Evolutionary conservation across 2,888 invertebrate species (phyloP).

Genomic region (Apotomis betuletana): DNA sequence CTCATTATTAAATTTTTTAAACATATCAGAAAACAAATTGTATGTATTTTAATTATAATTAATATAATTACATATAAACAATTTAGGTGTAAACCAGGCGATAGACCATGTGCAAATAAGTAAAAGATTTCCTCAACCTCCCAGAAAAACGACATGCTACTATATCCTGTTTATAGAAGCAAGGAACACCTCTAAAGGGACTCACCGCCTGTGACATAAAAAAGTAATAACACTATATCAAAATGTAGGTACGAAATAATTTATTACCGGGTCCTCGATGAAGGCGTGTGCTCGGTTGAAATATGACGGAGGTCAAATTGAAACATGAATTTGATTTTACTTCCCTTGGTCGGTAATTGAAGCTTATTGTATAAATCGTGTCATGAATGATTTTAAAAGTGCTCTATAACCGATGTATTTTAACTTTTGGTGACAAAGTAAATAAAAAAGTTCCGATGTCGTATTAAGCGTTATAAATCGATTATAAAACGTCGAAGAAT

Average conservation of each 20-base stretch:
- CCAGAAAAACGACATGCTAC: not conserved
- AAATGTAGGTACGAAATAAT: constrained; percentile 34
- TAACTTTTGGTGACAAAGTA: too few species aligned
- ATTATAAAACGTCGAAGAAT: too few species aligned
- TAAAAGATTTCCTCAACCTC: not conserved
- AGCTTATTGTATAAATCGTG: not conserved
- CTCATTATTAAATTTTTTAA: too few species aligned
- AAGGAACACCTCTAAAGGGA: constrained; percentile 30
- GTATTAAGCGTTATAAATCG: too few species aligned
- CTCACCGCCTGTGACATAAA: constrained; percentile 34
- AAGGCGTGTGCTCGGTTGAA: constrained; percentile 19
- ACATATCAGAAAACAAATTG: too few species aligned
- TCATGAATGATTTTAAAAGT: not conserved
- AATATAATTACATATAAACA: too few species aligned
- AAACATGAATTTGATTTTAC: constrained; percentile 15
- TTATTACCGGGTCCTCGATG: constrained; percentile 35
- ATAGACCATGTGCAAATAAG: not conserved
- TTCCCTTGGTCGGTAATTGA: not conserved
- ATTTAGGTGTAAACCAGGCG: too few species aligned
- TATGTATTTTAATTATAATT: too few species aligned
- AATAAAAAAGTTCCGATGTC: too few species aligned
- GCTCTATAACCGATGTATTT: too few species aligned
- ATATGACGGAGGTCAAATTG: constrained; percentile 26
- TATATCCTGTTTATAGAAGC: constrained; percentile 20
- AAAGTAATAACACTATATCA: constrained; percentile 41